These are phyloP conservation scores for Sebastes miniatus DNA, from an alignment of 2,797 vertebrate genomes.

Conservation along the genomic window DNA sequence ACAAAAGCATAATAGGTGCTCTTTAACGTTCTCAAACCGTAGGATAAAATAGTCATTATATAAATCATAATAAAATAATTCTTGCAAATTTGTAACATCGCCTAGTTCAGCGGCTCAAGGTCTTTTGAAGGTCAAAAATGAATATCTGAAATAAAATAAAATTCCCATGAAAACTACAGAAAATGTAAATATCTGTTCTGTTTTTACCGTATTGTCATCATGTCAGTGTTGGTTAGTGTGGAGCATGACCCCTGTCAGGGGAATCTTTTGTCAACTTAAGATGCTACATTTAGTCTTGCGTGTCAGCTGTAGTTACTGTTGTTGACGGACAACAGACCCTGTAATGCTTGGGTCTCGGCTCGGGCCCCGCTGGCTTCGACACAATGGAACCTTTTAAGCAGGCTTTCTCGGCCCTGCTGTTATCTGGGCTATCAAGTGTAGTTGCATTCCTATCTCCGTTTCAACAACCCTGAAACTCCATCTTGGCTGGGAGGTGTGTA, in stretches of 20 bases:
- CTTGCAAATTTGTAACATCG: background rate
- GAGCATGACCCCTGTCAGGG: background rate
- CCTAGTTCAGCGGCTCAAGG: background rate
- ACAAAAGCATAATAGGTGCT: no score
- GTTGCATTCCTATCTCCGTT: conserved; percentile 82
- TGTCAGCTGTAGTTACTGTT: conserved; percentile 61
- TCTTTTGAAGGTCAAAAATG: background rate
- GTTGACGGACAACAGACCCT: conserved; percentile 67
- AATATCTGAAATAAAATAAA: background rate
- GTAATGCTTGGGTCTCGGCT: conserved; percentile 48
- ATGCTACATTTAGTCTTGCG: conserved; percentile 41
- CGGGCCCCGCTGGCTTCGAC: conserved; percentile 61
- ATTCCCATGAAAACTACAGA: background rate
- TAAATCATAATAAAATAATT: background rate
- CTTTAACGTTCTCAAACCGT: background rate
- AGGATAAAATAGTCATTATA: background rate
- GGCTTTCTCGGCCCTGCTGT: conserved; percentile 71
- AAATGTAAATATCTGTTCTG: background rate
- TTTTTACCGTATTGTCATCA: background rate
- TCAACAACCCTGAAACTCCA: conserved; percentile 74
- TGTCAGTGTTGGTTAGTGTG: background rate
- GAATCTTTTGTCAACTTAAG: conserved; percentile 13
- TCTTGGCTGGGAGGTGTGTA: conserved; percentile 50
- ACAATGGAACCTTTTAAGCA: conserved; percentile 80
- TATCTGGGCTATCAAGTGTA: conserved; percentile 84